These are phyloP conservation scores for Platanista minor DNA, from an alignment of 2,113 vertebrate species.

Conservation along the genomic window DNA sequence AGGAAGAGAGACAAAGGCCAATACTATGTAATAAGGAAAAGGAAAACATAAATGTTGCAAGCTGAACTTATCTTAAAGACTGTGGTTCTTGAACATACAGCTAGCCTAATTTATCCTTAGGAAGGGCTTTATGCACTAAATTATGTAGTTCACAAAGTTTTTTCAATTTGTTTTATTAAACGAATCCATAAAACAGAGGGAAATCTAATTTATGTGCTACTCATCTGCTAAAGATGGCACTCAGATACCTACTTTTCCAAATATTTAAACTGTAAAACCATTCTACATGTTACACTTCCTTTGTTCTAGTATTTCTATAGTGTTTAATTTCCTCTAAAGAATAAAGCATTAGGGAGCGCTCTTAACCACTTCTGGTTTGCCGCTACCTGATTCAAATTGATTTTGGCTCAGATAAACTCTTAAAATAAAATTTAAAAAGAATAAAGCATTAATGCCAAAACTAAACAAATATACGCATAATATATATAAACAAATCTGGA, in stretches of 20 bases:
- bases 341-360: slow-evolving; percentile 13
- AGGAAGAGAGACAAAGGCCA: neutral
- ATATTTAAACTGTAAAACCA: slow-evolving; percentile 25
- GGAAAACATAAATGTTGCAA: neutral
- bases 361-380: neutral
- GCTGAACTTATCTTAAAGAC: slow-evolving; percentile 21
- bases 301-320: neutral
- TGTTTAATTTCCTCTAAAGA: slow-evolving; percentile 27
- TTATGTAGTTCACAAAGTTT: neutral
- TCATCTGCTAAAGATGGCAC: neutral
- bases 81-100: slow-evolving; percentile 1
- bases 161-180: slow-evolving; percentile 27
- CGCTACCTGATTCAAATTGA: neutral
- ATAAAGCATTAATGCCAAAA: slow-evolving; percentile 7
- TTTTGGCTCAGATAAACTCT: neutral
- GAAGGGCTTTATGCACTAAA: neutral
- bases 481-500: neutral
- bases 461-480: neutral
- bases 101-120: slow-evolving; percentile 15
- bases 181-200: slow-evolving; percentile 2
- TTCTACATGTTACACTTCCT: neutral
- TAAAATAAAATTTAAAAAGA: neutral
- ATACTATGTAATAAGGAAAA: neutral
- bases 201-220: neutral
- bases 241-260: slow-evolving; percentile 24